A percentile compares a stretch with the other conserved stretches of the same genome.
These are phyloP conservation scores for Theristicus caerulescens DNA, from an alignment of 2,113 vertebrate genomes.

Conservation along the genomic window DNA sequence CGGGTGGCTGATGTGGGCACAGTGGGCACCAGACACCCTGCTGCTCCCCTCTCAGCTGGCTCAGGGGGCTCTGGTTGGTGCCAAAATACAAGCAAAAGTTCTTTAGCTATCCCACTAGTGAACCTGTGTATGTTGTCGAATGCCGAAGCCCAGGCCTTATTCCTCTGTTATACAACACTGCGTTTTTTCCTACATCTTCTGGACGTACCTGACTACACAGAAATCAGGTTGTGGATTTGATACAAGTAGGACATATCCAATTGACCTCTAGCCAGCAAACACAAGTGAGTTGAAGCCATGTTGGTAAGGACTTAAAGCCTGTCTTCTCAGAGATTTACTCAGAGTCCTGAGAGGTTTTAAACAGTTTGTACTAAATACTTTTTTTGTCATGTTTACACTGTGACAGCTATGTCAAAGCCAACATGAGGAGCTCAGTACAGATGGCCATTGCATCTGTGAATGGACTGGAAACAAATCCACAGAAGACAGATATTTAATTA, in stretches of 20 bases:
- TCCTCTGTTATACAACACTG: accelerated
- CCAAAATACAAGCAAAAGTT: background rate
- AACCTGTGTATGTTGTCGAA: background rate
- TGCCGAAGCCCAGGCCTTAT: background rate
- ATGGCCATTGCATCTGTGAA: slow-evolving; percentile 34
- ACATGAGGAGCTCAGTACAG: background rate
- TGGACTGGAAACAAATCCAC: background rate
- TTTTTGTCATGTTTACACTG: background rate
- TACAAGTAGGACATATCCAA: background rate
- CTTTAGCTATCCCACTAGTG: background rate
- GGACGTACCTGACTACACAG: background rate
- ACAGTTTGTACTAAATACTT: background rate
- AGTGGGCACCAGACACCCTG: background rate
- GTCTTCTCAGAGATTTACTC: background rate
- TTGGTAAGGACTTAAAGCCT: background rate
- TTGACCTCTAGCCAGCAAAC: background rate
- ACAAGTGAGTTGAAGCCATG: background rate
- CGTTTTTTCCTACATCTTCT: background rate
- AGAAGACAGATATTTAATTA: slow-evolving; percentile 30
- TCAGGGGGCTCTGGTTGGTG: background rate
- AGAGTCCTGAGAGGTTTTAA: background rate
- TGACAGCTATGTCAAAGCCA: slow-evolving; percentile 8
- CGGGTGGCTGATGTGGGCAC: background rate
- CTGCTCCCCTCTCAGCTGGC: accelerated
- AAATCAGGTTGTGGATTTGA: background rate